Percentiles rank a stretch among this genome's conserved stretches.
phyloP scores from a whole-genome alignment of 2,113 vertebrate species.

The Ursus arctos region DNA sequence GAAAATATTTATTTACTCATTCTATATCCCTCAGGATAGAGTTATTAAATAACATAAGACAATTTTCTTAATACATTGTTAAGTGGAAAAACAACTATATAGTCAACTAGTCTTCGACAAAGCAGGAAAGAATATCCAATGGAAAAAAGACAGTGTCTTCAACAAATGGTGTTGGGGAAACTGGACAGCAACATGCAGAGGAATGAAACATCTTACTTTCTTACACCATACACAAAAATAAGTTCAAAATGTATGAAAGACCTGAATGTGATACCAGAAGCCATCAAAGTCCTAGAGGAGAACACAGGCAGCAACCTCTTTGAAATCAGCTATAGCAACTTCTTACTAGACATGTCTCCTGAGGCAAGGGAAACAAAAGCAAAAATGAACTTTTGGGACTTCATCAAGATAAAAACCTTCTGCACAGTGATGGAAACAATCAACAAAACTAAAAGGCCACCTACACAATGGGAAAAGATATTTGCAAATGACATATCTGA shows the following conservation, averaged over 20 bases:
- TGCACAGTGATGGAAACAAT: not conserved
- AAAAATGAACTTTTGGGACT: not conserved
- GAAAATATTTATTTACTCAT: conserved; percentile 5
- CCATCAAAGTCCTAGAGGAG: not conserved
- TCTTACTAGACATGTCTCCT: not conserved
- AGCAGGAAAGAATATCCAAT: not conserved
- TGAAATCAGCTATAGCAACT: not conserved
- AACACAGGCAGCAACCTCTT: not conserved
- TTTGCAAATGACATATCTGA: not conserved
- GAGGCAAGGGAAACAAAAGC: not conserved
- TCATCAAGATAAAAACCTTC: not conserved
- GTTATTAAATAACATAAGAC: not conserved
- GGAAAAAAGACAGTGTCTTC: not conserved
- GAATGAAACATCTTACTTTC: not conserved
- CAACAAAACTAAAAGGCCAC: not conserved
- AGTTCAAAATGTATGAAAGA: not conserved
- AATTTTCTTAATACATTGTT: not conserved
- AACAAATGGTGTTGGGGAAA: not conserved
- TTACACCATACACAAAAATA: not conserved
- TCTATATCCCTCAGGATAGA: not conserved
- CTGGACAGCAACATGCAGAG: not conserved
- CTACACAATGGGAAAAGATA: not conserved
- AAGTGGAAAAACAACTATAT: not conserved
- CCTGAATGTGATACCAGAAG: not conserved
- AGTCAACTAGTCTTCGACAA: not conserved